Conservation (phyloP, 2,797 vertebrate genomes). For the Taeniopygia guttata region DNA sequence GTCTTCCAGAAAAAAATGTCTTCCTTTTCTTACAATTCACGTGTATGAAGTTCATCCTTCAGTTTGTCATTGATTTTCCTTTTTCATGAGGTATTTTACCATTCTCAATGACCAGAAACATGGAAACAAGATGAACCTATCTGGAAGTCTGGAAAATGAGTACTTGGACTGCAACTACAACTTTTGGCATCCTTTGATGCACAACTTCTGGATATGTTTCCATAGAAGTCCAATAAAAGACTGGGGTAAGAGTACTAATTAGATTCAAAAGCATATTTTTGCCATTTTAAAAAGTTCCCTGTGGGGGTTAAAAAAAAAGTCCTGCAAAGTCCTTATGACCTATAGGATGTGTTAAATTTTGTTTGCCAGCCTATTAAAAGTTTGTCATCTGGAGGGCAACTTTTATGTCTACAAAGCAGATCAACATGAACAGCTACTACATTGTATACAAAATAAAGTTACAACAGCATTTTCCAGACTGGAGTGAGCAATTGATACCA, state of each 20-base stretch:
- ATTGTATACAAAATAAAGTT: background rate
- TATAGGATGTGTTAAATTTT: background rate
- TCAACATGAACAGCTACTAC: background rate
- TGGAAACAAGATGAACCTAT: background rate
- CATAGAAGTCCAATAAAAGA: background rate
- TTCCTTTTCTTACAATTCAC: background rate
- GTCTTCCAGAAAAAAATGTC: background rate
- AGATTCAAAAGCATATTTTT: background rate
- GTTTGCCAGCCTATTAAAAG: background rate
- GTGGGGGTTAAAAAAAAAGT: rapidly evolving
- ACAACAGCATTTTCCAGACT: background rate
- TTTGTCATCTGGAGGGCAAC: background rate
- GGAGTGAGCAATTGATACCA: background rate
- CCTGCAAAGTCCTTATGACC: background rate
- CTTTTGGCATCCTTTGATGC: background rate
- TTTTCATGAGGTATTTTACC: background rate
- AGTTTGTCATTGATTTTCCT: background rate
- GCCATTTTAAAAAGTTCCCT: background rate
- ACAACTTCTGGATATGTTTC: background rate
- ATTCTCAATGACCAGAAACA: background rate
- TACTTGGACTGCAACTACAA: background rate
- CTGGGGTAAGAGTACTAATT: background rate
- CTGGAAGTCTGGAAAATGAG: background rate
- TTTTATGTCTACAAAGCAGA: background rate
- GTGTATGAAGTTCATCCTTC: background rate